phyloP scores from a whole-genome alignment of 2,888 invertebrate genomes.

The Punctoribates punctum region DNA sequence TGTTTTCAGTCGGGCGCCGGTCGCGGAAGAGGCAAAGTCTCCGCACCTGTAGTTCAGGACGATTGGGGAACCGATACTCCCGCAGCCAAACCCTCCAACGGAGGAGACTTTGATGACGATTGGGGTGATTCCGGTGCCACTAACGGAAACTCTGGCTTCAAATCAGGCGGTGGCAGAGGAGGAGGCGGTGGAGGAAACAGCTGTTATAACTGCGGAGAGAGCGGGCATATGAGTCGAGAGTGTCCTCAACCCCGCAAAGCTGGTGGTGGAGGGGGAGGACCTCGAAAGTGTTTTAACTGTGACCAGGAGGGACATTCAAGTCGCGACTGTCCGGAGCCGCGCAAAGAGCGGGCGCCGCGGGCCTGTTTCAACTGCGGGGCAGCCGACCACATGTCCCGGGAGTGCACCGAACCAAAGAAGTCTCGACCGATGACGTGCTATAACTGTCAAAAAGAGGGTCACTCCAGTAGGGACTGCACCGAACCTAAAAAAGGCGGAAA shows the following conservation, averaged over 20 bases:
- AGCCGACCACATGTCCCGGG: slow-evolving; percentile 45
- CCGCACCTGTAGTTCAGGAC: too few relatives aligned
- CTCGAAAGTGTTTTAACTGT: slow-evolving; percentile 44
- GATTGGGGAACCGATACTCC: too few relatives aligned
- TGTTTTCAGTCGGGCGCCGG: too few relatives aligned
- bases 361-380: slow-evolving; percentile 44
- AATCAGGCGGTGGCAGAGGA: not conserved
- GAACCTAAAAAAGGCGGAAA: slow-evolving; percentile 26
- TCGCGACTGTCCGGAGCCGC: slow-evolving; percentile 44
- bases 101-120: too few relatives aligned
- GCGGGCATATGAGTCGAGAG: slow-evolving; percentile 48
- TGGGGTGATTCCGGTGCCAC: not conserved
- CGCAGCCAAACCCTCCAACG: too few relatives aligned
- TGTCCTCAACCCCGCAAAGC: slow-evolving; percentile 42
- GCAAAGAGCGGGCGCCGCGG: not conserved
- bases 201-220: slow-evolving; percentile 48
- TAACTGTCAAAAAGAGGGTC: slow-evolving; percentile 29
- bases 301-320: slow-evolving; percentile 45
- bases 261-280: not conserved
- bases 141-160: too few relatives aligned
- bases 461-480: slow-evolving; percentile 44
- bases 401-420: slow-evolving; percentile 42
- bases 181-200: not conserved
- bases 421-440: not conserved
- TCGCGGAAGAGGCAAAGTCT: too few relatives aligned